Conservation (phyloP, 2,113 vertebrate species). For the Laticauda laticaudata region DNA sequence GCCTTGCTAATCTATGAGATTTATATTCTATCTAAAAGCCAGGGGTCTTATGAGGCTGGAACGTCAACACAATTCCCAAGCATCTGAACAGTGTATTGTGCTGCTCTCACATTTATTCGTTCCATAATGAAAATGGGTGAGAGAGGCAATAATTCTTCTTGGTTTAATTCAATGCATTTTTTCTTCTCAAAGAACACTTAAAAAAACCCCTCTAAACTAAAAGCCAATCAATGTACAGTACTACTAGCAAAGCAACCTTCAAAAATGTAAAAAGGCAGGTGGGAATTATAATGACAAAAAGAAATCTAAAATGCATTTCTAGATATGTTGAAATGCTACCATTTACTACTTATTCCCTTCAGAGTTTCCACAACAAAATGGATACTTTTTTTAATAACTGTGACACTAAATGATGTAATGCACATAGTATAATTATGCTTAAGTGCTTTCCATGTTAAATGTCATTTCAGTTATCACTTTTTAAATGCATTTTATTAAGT, state of each 20-base stretch:
- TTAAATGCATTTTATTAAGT: constrained; percentile 74
- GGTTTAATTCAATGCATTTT: background rate
- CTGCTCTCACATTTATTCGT: background rate
- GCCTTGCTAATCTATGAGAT: background rate
- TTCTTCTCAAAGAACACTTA: background rate
- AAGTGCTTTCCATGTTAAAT: constrained; percentile 77
- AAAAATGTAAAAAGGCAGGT: background rate
- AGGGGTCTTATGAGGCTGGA: background rate
- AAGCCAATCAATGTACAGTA: background rate
- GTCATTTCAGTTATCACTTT: constrained; percentile 75
- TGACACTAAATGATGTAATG: constrained; percentile 71
- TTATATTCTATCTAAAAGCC: background rate
- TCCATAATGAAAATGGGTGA: background rate
- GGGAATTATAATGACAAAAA: constrained; percentile 31
- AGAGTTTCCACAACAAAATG: constrained; percentile 43
- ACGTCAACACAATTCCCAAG: background rate
- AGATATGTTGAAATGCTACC: constrained; percentile 39
- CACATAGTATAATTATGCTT: constrained; percentile 75
- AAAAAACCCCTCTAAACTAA: background rate
- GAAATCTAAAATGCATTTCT: constrained; percentile 14
- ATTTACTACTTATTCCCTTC: constrained; percentile 28
- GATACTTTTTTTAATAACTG: constrained; percentile 61
- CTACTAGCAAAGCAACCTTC: background rate
- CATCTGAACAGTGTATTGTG: background rate
- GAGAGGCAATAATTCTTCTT: background rate